Evolutionary conservation across 2,113 vertebrate species (phyloP), one percentile per base, ranked within the genome.

Genomic region (Phaethon lepturus): DNA sequence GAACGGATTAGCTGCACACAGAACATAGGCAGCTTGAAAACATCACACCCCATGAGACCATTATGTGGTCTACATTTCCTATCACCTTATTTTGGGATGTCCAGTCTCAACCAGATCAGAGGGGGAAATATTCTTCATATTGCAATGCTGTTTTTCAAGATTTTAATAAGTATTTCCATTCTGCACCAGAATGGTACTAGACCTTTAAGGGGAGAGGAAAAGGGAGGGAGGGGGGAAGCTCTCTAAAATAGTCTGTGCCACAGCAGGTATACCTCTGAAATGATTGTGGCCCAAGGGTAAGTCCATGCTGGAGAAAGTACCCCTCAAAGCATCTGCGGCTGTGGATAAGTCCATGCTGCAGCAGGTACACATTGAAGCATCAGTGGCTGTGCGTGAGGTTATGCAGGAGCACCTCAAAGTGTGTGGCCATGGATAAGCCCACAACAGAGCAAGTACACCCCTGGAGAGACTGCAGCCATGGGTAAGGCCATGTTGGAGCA

Each of bases 191-290:
- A 69, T 2, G 0, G 60, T 25, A 17, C 7, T 11, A 24, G 10
- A 45, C 15, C 11, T 64, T 72, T 59, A 53, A 45, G 72, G 17
- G 47, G 11, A 85, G 8, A 58, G 17, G 22, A 52, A 47, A 59
- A 47, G 9, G 12, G 6, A 6, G 13, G 4, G 2, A 1, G 6
- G 5, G 13, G 7, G 2, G 11, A 9, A 40, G 8, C 18, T 76
- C 25, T 47, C 44, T 25, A 66, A 85, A 90, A 49, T 2, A 60
- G 17, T 47, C 40, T 8, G 8, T 38, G 38, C 38, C 38, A 38
- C 38, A 38, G 38, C 38, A 38, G 8, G 38, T 38, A 38, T 38
- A 38, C 8, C 38, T 38, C 38, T 38, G 38, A 38, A 38, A 8
- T 38, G 38, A 38, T 38, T 38, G 38, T 38, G 38, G 38, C 38